Evolutionary conservation across 1,140 invertebrate species (phyloP), one percentile per base, ranked within the genome.

Genomic region (Druon quercuslanigerum): DNA sequence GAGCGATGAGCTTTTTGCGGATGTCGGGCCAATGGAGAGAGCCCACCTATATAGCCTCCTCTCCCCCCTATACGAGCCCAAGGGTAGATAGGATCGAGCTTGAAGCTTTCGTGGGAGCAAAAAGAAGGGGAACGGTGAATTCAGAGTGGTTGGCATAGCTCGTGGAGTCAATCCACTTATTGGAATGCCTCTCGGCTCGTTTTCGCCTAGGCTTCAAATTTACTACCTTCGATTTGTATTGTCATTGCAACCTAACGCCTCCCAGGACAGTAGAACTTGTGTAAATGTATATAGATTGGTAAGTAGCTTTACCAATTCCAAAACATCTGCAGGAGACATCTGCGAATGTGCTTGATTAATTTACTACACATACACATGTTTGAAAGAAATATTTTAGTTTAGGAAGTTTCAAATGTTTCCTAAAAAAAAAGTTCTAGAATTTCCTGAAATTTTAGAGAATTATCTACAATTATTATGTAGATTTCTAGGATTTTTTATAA

Each of bases 151-250:
- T 54, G 66, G 33, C 51, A 73, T 54, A 51, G 19, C 46, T 81
- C 76, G 82, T 78, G 80, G 78, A 87, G 85, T 88, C 86, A 87
- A 88, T 88, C 87, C 85, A 88, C 84, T 86, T 86, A 87, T 88
- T 88, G 87, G 83, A 86, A 86, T 87, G 85, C 82, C 81, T 78
- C 79, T 77, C 79, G 84, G 84, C 81, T 82, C 85, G 82, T 87
- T 86, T 77, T 82, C 82, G 79, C 83, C 77, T 84, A 76, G 78
- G 80, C 66, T 82, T 79, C 83, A 73, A 82, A 82, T 83, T 83
- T 82, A 82, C 76, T 79, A 75, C 77, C 74, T 79, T 87, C 86
- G 83, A 88, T 87, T 87, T 86, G 85, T 86, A 87, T 87, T 85
- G 85, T 82, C 85, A 82, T 82, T 79, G 81, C 57, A 81, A 78